Base-by-base conservation (phyloP, 2,888 invertebrate species). In the Actias luna region DNA sequence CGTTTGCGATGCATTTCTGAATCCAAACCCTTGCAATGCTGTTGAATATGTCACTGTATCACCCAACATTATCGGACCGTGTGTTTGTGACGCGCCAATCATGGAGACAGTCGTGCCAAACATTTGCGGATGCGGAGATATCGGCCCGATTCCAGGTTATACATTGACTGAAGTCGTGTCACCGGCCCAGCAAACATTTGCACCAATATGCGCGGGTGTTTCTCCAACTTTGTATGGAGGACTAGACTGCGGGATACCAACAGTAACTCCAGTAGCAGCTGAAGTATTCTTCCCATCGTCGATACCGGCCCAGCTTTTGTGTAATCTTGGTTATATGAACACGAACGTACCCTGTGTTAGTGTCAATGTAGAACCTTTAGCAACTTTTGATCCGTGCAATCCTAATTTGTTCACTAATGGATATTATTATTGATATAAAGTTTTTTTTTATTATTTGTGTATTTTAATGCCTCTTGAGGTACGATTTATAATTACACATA, bases 251-350 rank as follows among this genome's bases (percentile, higher is more conserved):
- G 8, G 60, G 58, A 55, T 39, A 14, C 52, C 60, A 27, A 60
- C 60, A 0, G 27, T 59, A 25, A 60, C 62, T 0, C 78, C 77
- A 0, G 63, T 74, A 10, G 71, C 72, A 1, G 72, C 78, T 22
- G 82, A 84, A 57, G 69, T 84, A 0, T 14, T 76, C 0, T 72
- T 83, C 33, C 84, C 84, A 0, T 62, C 79, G 1, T 65, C 77
- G 5, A 79, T 84, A n/a, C 84, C 84, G 27, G 80, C 80, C 1
- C 80, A 82, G 39, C 58, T 84, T 39, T 66, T 67, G 1, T 83
- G 82, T 60, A 81, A 77, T 58, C 76, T 80, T 60, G 81, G 79
- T 0, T 78, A 74, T 60, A 63, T 74, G 22, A 73, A 78, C 0
- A 61, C 69, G 0, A 74, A 72, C 58, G 61, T 74, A 0, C 84